Percentiles rank a stretch among this genome's conserved stretches.
phyloP scores from a whole-genome alignment of 2,888 invertebrate genomes.

The Mellilla xanthometata region DNA sequence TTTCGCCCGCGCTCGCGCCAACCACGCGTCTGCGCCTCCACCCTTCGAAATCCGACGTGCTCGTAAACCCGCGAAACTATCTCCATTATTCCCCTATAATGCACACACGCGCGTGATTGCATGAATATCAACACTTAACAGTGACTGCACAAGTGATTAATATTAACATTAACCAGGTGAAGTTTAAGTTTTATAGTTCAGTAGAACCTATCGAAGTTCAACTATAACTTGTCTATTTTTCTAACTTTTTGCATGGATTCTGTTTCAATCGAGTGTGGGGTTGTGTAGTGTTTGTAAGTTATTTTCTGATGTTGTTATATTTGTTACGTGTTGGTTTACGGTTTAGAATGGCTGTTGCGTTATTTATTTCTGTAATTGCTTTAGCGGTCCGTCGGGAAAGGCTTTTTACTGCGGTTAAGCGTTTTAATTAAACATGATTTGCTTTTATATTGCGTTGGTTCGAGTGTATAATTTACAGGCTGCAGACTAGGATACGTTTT shows the following conservation, averaged over 20 bases:
- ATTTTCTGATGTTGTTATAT: not conserved
- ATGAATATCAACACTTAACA: conserved; percentile 59
- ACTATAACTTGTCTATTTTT: conserved; percentile 26
- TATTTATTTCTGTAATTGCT: conserved; percentile 12
- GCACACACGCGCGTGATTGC: conserved; percentile 64
- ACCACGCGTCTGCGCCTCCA: conserved; percentile 15
- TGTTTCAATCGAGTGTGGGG: conserved; percentile 23
- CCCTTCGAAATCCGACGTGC: conserved; percentile 25
- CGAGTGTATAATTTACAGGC: conserved; percentile 3
- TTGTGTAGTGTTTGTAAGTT: conserved; percentile 26
- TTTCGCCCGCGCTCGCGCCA: conserved; percentile 48
- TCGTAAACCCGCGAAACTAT: conserved; percentile 35
- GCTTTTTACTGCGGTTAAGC: conserved; percentile 14
- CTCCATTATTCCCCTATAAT: conserved; percentile 42
- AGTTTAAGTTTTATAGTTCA: conserved; percentile 53
- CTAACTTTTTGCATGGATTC: conserved; percentile 33
- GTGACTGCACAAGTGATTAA: conserved; percentile 71
- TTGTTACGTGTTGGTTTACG: not conserved
- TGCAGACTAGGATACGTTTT: conserved; percentile 1
- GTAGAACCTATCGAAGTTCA: conserved; percentile 47
- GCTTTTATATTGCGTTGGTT: conserved; percentile 10
- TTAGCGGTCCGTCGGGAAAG: conserved; percentile 6
- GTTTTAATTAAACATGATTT: conserved; percentile 19
- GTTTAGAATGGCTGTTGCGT: conserved; percentile 3
- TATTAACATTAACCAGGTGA: conserved; percentile 68